phyloP scores from a whole-genome alignment of 23 tunicate genomes.

The Halocynthia roretzi region DNA sequence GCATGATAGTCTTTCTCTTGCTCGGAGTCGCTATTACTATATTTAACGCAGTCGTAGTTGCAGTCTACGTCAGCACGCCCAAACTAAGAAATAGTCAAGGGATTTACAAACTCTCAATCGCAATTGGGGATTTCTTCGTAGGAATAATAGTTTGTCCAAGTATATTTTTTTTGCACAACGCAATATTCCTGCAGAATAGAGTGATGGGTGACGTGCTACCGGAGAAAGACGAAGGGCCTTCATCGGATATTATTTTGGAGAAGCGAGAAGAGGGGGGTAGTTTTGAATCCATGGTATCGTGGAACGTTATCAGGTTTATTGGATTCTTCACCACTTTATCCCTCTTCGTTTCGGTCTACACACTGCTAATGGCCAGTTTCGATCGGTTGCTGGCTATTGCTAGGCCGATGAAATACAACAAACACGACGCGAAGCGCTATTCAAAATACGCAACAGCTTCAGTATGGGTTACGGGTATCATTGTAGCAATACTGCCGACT shows the following conservation, averaged over 20 bases:
- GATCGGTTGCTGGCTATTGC: conserved; percentile 29
- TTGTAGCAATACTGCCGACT: conserved; percentile 12
- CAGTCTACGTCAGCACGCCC: neutral
- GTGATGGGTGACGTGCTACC: too few relatives aligned
- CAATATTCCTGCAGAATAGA: too few relatives aligned
- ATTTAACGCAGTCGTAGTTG: neutral
- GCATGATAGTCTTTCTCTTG: neutral
- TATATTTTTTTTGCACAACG: neutral
- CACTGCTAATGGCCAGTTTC: conserved; percentile 15
- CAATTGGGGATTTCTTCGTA: conserved; percentile 1
- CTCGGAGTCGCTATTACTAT: neutral
- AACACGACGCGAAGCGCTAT: neutral
- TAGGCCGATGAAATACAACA: conserved; percentile 21
- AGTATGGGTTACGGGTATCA: conserved; percentile 7
- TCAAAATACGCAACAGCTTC: neutral
- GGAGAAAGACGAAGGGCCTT: too few relatives aligned
- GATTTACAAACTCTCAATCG: conserved; percentile 10
- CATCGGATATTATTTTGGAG: too few relatives aligned
- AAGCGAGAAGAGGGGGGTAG: too few relatives aligned
- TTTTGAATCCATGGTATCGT: too few relatives aligned
- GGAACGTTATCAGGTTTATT: neutral
- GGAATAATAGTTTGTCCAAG: conserved; percentile 4
- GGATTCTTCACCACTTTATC: conserved; percentile 14
- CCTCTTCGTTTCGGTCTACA: conserved; percentile 18
- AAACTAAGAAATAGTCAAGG: conserved; percentile 7